Conservation (phyloP, 64 coral and sea anemone species). For the Actinia tenebrosa region DNA sequence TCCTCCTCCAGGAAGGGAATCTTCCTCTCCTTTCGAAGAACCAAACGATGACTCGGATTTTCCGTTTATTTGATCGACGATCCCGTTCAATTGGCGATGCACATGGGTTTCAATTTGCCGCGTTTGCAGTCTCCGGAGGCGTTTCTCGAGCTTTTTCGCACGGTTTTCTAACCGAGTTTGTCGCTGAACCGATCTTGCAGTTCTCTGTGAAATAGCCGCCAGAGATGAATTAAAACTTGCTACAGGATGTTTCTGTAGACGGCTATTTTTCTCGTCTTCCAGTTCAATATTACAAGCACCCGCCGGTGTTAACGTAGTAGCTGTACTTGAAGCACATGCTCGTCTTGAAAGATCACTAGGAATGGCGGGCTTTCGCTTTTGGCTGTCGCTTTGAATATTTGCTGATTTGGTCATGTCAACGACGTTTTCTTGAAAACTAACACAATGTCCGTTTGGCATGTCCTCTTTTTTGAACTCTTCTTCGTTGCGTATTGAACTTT, state of each 20-base stretch:
- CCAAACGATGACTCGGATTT: conserved; percentile 49
- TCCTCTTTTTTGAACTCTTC: conserved; percentile 72
- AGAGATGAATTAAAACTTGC: conserved; percentile 62
- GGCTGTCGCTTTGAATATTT: conserved; percentile 43
- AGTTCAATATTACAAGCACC: conserved; percentile 87
- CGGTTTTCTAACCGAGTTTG: conserved; percentile 77
- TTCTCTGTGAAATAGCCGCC: conserved; percentile 55
- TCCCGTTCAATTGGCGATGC: conserved; percentile 71
- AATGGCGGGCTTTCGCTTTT: conserved; percentile 57
- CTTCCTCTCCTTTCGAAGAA: conserved; percentile 39
- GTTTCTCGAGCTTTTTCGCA: conserved; percentile 84
- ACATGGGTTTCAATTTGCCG: conserved; percentile 97
- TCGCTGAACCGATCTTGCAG: conserved; percentile 54
- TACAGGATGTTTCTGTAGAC: conserved; percentile 78
- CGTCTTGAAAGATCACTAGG: conserved; percentile 73
- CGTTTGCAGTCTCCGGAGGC: conserved; percentile 94
- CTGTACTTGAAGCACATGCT: conserved; percentile 89
- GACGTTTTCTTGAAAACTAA: conserved; percentile 56
- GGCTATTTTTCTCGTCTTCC: conserved; percentile 63
- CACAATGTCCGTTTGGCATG: conserved; percentile 93
- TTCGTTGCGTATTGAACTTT: conserved; percentile 83
- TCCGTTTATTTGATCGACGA: conserved; percentile 66
- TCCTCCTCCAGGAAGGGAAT: background rate
- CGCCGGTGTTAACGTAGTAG: conserved; percentile 87
- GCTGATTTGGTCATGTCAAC: conserved; percentile 49